A percentile compares a stretch with the other conserved stretches of the same genome.
phyloP scores from a whole-genome alignment of 2,888 invertebrate species.

The Heliconius cydno region DNA sequence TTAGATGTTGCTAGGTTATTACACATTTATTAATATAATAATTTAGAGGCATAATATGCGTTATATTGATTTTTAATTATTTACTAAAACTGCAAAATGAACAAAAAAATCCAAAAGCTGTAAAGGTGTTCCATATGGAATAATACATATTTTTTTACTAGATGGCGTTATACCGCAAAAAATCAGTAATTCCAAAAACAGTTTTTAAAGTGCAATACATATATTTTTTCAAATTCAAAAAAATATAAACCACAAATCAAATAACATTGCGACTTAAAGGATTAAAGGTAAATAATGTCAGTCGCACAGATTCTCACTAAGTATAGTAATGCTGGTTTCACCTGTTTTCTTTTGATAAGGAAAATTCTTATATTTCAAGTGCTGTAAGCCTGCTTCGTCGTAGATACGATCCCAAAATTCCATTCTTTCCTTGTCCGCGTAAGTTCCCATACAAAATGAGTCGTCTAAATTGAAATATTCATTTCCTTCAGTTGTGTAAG shows the following conservation, averaged over 20 bases:
- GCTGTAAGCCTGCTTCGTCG: constrained; percentile 59
- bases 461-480: constrained; percentile 67
- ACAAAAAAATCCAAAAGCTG: too few relatives aligned
- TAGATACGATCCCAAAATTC: constrained; percentile 75
- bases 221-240: neutral
- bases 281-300: constrained; percentile 25
- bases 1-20: neutral
- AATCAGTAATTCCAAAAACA: neutral
- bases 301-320: constrained; percentile 17
- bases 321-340: constrained; percentile 2
- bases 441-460: constrained; percentile 55
- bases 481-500: constrained; percentile 54
- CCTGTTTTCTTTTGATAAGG: constrained; percentile 2
- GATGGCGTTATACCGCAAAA: neutral
- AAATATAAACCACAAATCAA: neutral
- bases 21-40: neutral
- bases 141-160: neutral
- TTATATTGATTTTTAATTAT: neutral
- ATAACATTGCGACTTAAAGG: constrained; percentile 13
- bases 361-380: constrained; percentile 22
- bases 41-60: neutral
- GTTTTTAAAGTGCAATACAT: neutral
- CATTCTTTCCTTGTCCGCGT: constrained; percentile 61
- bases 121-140: neutral
- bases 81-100: too few relatives aligned